Evolutionary conservation across 2,888 invertebrate species (phyloP).

Genomic region (Cosmia trapezina): DNA sequence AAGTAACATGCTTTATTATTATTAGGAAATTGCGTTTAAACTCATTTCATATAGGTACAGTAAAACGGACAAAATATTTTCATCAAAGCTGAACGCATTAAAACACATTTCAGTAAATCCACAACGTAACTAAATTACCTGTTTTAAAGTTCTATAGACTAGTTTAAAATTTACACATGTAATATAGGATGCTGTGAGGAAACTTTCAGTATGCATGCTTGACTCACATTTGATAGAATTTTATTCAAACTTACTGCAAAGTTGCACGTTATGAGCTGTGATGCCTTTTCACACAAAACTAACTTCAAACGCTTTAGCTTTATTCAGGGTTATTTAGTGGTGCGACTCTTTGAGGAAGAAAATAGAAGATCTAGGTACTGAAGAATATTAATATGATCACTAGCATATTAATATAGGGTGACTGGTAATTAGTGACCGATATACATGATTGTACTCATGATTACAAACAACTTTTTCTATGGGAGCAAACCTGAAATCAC

Average conservation of each 20-base stretch:
- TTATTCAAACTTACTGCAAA: slow-evolving; percentile 53
- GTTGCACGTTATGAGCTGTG: slow-evolving; percentile 40
- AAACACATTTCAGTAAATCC: slow-evolving; percentile 3
- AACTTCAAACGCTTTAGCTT: slow-evolving; percentile 47
- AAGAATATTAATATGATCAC: not conserved
- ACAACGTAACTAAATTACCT: slow-evolving; percentile 25
- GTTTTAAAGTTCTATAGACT: slow-evolving; percentile 22
- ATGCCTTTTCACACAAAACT: slow-evolving; percentile 53
- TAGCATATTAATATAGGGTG: not conserved
- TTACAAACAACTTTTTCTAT: too few relatives aligned
- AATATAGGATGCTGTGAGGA: slow-evolving; percentile 18
- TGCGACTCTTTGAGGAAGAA: slow-evolving; percentile 23
- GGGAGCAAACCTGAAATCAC: too few relatives aligned
- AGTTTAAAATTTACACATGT: slow-evolving; percentile 27
- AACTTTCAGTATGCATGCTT: slow-evolving; percentile 51
- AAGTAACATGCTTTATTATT: not conserved
- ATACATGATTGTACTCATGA: too few relatives aligned
- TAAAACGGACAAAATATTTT: slow-evolving; percentile 14
- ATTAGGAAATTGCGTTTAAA: not conserved
- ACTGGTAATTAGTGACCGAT: too few relatives aligned
- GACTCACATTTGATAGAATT: slow-evolving; percentile 60
- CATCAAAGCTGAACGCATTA: not conserved
- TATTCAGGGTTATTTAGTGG: slow-evolving; percentile 37
- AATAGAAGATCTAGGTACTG: not conserved
- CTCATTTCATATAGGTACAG: not conserved